Percentiles rank a stretch among this genome's conserved stretches.
phyloP scores from a whole-genome alignment of 2,888 invertebrate species.

The Acronicta psi region DNA sequence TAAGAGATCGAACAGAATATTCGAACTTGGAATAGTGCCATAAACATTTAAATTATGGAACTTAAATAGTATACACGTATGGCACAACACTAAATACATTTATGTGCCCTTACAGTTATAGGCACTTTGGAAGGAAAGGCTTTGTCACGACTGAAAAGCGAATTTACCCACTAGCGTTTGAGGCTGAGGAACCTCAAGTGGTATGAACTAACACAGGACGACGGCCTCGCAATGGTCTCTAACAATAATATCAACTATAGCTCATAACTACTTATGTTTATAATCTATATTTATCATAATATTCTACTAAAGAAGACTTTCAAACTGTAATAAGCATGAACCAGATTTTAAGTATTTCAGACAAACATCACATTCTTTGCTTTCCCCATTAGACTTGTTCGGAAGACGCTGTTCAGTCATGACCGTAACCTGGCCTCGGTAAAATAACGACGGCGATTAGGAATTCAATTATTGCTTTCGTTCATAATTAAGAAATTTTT shows the following conservation, averaged over 20 bases:
- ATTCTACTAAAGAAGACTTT: constrained; percentile 12
- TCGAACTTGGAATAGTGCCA: constrained; percentile 60
- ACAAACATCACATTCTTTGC: constrained; percentile 15
- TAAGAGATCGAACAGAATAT: constrained; percentile 67
- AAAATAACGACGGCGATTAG: constrained; percentile 43
- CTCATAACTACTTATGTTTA: constrained; percentile 18
- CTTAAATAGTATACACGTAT: constrained; percentile 61
- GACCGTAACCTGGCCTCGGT: constrained; percentile 41
- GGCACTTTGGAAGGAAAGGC: constrained; percentile 70
- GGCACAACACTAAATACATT: constrained; percentile 71
- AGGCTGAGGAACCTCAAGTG: constrained; percentile 1
- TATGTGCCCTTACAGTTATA: constrained; percentile 69
- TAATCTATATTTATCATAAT: constrained; percentile 6
- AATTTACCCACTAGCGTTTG: constrained; percentile 5
- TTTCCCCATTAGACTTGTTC: constrained; percentile 10
- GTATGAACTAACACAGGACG: constrained; percentile 2
- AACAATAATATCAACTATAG: constrained; percentile 12
- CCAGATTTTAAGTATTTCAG: constrained; percentile 22
- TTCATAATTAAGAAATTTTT: constrained; percentile 43
- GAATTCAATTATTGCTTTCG: constrained; percentile 56
- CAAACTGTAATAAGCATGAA: constrained; percentile 4
- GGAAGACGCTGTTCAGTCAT: constrained; percentile 59
- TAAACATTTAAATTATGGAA: constrained; percentile 54
- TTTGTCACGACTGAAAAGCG: constrained; percentile 56
- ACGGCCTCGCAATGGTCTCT: constrained; percentile 9